Base-by-base conservation (phyloP, 2,113 vertebrate species). In the Centropristis striata region DNA sequence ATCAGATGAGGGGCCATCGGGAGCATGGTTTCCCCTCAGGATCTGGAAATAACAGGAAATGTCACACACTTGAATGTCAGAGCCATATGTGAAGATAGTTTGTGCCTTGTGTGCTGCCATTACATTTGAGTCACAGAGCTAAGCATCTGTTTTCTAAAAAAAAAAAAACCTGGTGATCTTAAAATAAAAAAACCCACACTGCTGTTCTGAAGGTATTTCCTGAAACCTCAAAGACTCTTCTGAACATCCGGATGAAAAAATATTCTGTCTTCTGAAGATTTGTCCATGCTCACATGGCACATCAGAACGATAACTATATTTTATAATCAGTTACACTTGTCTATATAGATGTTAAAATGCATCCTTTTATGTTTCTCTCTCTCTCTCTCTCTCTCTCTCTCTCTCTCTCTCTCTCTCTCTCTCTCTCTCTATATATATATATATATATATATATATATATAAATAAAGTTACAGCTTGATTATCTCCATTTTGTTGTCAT, bases 11-110 rank as follows among this genome's bases (percentile, higher is more conserved):
- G 73, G 66, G 81, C 80, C 78, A 67, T 77, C 12, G 60, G 84
- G 71, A 77, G 53, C 70, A 74, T 88, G 65, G 88, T 93, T 68
- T 84, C 78, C 79, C 66, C 73, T 71, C 63, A 16, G 78, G 81
- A 76, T 89, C 91, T 92, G 91, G 6, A 75, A 86, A 81, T 6
- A 68, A 80, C 55, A 86, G 41, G 20, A 58, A 36, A 73, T 3
- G 6, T 41, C 14, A 65, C 55, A 10, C 2, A 25, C n/a, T 41
- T 23, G 42, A 46, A 58, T 28, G 59, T 68, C 20, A 69, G 58
- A 32, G 10, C 60, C 49, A 71, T 39, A 55, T 37, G 74, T 47
- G 32, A 59, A 74, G 44, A 63, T 14, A 41, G 55, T 83, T 54
- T 71, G n/a, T 68, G 21, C 8, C 15, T n/a, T 27, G 0, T 54